Evolutionary conservation across 2,113 vertebrate species (phyloP).

Genomic region (Myotis brandtii): DNA sequence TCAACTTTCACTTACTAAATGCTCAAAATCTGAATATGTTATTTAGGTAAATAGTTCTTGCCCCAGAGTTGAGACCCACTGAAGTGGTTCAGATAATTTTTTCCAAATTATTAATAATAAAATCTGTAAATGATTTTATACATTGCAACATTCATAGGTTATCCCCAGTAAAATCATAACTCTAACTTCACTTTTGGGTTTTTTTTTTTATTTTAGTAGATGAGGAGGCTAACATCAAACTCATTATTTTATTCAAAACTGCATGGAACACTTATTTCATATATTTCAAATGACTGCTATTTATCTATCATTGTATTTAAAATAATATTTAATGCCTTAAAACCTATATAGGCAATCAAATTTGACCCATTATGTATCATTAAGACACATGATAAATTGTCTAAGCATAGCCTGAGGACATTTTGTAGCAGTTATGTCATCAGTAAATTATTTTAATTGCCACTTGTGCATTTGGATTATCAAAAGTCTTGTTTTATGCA

Average conservation of each 20-base stretch:
- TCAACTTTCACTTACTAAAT: neutral
- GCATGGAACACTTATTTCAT: neutral
- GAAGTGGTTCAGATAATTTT: neutral
- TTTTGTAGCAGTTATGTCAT: neutral
- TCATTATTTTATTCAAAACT: neutral
- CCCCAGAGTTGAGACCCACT: neutral
- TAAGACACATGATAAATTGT: neutral
- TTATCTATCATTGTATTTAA: neutral
- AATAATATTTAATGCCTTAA: neutral
- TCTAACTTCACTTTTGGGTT: neutral
- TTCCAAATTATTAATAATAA: neutral
- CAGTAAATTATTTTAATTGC: neutral
- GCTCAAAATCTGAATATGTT: neutral
- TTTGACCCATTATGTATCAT: neutral
- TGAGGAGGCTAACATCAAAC: neutral
- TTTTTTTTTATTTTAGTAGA: neutral
- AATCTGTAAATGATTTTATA: neutral
- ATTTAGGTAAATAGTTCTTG: neutral
- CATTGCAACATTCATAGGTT: neutral
- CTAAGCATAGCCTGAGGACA: neutral
- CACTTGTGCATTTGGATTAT: neutral
- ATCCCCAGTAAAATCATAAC: neutral
- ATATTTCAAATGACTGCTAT: neutral
- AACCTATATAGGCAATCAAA: neutral
- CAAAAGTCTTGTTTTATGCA: neutral